A percentile compares a stretch with the other conserved stretches of the same genome.
Evolutionary conservation across 2,888 invertebrate genomes (phyloP).

Genomic region (Epirrhoe tristata): DNA sequence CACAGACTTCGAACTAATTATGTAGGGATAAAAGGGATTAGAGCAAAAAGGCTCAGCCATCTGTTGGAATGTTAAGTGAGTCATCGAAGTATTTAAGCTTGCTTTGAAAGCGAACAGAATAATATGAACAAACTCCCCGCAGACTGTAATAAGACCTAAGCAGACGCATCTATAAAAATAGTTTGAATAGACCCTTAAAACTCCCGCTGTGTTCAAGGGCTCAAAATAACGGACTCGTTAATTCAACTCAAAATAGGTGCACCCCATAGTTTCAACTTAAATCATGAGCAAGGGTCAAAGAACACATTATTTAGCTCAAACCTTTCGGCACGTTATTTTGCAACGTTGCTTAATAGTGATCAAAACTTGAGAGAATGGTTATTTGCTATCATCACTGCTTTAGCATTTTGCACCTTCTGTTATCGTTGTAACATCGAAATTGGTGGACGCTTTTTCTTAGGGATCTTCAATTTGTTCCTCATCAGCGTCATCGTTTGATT

Average conservation of each 20-base stretch:
- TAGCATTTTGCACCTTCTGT: constrained; percentile 63
- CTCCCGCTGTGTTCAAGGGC: constrained; percentile 63
- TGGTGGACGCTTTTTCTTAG: constrained; percentile 52
- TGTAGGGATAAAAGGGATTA: constrained; percentile 69
- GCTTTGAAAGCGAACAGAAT: constrained; percentile 13
- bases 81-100: constrained; percentile 36
- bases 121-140: constrained; percentile 38
- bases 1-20: constrained; percentile 71
- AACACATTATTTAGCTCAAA: constrained; percentile 78
- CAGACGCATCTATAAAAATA: constrained; percentile 1
- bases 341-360: constrained; percentile 69
- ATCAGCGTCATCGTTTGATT: constrained; percentile 35
- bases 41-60: constrained; percentile 62
- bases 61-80: constrained; percentile 53
- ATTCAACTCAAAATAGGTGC: constrained; percentile 73
- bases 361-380: constrained; percentile 61
- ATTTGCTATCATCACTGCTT: constrained; percentile 53
- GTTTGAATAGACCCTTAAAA: constrained; percentile 53
- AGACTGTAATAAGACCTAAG: constrained; percentile 5
- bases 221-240: constrained; percentile 72
- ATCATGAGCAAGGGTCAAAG: constrained; percentile 78
- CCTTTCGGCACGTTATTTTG: constrained; percentile 74
- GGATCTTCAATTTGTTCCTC: constrained; percentile 56
- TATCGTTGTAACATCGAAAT: constrained; percentile 62
- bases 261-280: constrained; percentile 76